Evolutionary conservation across 64 coral and sea anemone genomes (phyloP).

Genomic region (Dendrophyllia cribrosa): DNA sequence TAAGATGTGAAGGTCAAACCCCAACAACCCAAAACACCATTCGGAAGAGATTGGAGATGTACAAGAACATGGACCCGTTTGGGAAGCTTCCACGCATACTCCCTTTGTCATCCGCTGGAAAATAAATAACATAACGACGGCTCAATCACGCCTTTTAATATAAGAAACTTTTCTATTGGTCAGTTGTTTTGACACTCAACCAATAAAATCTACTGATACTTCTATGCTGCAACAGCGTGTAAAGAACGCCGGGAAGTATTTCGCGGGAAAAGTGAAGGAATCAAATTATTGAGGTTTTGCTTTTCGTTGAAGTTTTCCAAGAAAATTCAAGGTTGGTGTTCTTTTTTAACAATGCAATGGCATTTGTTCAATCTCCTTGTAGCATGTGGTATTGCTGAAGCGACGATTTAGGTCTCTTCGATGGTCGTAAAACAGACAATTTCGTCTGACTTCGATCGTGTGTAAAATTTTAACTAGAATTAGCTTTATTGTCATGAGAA

Average conservation of each 20-base stretch:
- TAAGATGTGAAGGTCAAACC: neutral
- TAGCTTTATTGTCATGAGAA: no score
- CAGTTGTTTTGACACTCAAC: neutral
- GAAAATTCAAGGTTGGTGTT: neutral
- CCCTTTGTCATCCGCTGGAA: neutral
- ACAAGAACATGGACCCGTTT: neutral
- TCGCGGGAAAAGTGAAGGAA: constrained; percentile 91
- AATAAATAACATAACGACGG: neutral
- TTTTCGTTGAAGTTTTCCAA: neutral
- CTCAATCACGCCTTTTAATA: neutral
- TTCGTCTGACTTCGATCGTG: neutral
- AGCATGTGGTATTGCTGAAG: no score
- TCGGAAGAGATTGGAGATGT: neutral
- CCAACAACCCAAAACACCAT: neutral
- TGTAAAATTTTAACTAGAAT: no score
- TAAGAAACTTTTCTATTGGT: constrained; percentile 71
- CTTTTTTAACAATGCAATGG: neutral
- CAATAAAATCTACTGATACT: constrained; percentile 54
- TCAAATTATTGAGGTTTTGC: neutral
- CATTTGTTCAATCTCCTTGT: no score
- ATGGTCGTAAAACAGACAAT: neutral
- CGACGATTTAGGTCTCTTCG: neutral
- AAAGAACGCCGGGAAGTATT: neutral
- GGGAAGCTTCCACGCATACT: neutral
- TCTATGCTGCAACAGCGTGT: neutral